These are phyloP conservation scores for Takifugu rubripes DNA, from an alignment of 2,797 vertebrate genomes.

Conservation along the genomic window DNA sequence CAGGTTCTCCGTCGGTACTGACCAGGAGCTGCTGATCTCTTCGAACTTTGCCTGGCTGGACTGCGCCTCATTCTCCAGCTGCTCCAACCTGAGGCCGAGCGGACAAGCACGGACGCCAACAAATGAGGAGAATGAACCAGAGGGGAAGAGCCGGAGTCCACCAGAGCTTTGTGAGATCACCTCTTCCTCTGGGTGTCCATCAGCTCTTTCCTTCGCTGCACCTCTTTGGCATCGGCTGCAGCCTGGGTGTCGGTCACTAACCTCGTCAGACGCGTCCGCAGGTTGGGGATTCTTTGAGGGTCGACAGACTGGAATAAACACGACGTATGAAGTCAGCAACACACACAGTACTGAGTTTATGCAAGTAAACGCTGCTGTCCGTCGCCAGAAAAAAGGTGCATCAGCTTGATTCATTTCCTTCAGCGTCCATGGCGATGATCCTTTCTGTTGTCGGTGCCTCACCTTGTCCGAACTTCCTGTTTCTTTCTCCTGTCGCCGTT, in stretches of 20 bases:
- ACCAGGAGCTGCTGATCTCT: constrained; percentile 78
- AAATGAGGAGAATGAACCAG: background rate
- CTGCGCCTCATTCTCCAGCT: constrained; percentile 75
- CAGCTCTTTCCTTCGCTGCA: constrained; percentile 65
- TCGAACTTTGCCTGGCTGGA: constrained; percentile 75
- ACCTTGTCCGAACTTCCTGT: too few species aligned
- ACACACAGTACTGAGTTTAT: too few species aligned
- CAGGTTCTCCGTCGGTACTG: constrained; percentile 44
- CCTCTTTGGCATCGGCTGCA: constrained; percentile 77
- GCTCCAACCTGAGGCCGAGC: constrained; percentile 70
- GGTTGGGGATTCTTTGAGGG: constrained; percentile 68
- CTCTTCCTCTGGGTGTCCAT: constrained; percentile 72
- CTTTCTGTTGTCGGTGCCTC: too few species aligned
- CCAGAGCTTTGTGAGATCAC: constrained; percentile 51
- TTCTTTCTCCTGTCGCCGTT: too few species aligned
- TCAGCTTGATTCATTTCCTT: too few species aligned
- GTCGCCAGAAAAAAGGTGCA: too few species aligned
- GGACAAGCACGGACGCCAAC: background rate
- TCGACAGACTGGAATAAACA: background rate
- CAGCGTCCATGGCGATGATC: too few species aligned
- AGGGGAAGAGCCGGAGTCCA: background rate
- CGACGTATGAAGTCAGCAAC: too few species aligned
- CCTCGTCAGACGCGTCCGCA: constrained; percentile 71
- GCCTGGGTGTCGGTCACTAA: constrained; percentile 80
- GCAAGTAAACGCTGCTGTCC: too few species aligned